Conservation (phyloP, 2,888 invertebrate genomes). For the Aphidoletes aphidimyza region DNA sequence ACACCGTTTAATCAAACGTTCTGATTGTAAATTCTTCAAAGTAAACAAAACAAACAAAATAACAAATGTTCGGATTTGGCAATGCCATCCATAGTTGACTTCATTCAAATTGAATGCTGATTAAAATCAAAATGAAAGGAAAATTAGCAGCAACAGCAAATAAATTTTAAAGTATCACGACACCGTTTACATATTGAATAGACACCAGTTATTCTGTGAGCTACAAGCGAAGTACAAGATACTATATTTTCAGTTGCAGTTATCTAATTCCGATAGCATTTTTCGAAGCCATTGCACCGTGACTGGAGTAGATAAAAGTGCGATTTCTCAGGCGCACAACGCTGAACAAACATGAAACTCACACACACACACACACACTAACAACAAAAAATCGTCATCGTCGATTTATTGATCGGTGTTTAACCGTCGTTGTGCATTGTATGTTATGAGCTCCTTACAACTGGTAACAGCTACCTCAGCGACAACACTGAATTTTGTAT, state of each 20-base stretch:
- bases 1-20: background rate
- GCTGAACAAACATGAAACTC: background rate
- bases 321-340: background rate
- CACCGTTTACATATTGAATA: background rate
- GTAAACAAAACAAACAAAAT: too few species aligned
- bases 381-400: constrained; percentile 13
- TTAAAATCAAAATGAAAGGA: constrained; percentile 4
- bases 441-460: too few species aligned
- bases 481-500: background rate
- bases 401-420: background rate
- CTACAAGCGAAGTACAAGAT: background rate
- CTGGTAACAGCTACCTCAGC: background rate
- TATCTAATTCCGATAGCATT: constrained; percentile 6
- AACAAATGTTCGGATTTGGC: background rate
- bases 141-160: constrained; percentile 11
- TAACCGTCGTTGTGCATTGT: too few species aligned
- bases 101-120: background rate
- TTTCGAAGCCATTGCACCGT: too few species aligned
- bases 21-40: background rate
- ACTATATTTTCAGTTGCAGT: background rate
- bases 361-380: background rate
- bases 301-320: background rate
- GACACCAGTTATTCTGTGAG: background rate
- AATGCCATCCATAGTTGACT: background rate
- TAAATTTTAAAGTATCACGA: background rate